A percentile compares a stretch with the other conserved stretches of the same genome.
These are phyloP conservation scores for Caenorhabditis wallacei DNA, from an alignment of 2,888 invertebrate species.

Conservation along the genomic window DNA sequence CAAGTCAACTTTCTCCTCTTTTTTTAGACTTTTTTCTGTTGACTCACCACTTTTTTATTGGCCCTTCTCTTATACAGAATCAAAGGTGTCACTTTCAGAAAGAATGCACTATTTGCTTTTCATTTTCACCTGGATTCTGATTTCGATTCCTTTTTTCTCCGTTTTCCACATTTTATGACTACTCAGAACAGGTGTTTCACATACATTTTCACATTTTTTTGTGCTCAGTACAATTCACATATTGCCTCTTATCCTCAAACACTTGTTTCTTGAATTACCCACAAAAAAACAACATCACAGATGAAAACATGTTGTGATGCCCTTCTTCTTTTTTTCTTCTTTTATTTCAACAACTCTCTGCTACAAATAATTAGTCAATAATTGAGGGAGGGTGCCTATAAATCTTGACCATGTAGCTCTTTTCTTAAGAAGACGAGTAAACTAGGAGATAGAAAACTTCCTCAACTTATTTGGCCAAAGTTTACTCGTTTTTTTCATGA, in stretches of 20 bases:
- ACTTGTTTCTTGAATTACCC: slow-evolving; percentile 15
- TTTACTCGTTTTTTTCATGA: background rate
- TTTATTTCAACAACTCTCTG: slow-evolving; percentile 18
- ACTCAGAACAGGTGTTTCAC: slow-evolving; percentile 55
- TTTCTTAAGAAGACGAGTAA: slow-evolving; percentile 13
- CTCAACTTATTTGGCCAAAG: background rate
- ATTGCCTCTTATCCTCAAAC: slow-evolving; percentile 17
- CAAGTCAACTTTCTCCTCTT: slow-evolving; percentile 16
- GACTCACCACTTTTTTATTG: background rate
- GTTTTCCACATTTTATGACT: background rate
- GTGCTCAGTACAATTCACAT: slow-evolving; percentile 23
- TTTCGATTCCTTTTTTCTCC: background rate
- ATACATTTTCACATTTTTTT: slow-evolving; percentile 25
- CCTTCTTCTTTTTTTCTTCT: slow-evolving; percentile 17
- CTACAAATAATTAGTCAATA: slow-evolving; percentile 58
- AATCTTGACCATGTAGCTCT: slow-evolving; percentile 46
- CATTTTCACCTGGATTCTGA: slow-evolving; percentile 11
- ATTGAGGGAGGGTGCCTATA: slow-evolving; percentile 54
- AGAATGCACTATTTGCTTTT: slow-evolving; percentile 6
- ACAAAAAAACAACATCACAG: slow-evolving; percentile 27
- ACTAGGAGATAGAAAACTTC: slow-evolving; percentile 7
- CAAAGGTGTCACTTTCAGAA: background rate
- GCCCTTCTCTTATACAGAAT: background rate
- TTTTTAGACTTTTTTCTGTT: slow-evolving; percentile 28
- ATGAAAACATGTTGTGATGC: slow-evolving; percentile 42